Evolutionary conservation across 2,113 vertebrate species (phyloP).

Genomic region (Plecotus auritus): DNA sequence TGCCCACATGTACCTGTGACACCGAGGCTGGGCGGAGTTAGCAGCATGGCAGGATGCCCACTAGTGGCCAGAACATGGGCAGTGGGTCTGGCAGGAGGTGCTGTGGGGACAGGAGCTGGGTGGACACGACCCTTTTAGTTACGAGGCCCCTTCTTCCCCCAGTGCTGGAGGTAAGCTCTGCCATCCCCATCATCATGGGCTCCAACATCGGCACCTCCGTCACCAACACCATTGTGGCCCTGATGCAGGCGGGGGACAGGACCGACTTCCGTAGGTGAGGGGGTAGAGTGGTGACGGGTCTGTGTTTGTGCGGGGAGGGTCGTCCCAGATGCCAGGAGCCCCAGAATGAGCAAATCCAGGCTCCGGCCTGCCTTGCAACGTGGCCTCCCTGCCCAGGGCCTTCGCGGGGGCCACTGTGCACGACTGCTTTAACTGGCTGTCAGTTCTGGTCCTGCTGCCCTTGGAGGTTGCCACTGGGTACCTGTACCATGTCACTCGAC

Average conservation of each 20-base stretch:
- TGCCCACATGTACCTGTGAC: not conserved
- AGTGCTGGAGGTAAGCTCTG: slow-evolving; percentile 91
- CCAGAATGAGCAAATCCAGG: fast-evolving
- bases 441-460: slow-evolving; percentile 90
- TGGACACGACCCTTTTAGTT: not conserved
- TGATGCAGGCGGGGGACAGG: slow-evolving; percentile 94
- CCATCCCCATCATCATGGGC: slow-evolving; percentile 94
- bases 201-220: slow-evolving; percentile 94
- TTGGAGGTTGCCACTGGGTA: slow-evolving; percentile 87
- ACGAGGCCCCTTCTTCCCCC: not conserved
- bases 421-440: slow-evolving; percentile 96
- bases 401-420: slow-evolving; percentile 93
- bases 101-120: not conserved
- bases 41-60: slow-evolving; percentile 75
- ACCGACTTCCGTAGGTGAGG: slow-evolving; percentile 90
- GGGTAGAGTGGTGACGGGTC: not conserved
- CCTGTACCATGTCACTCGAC: slow-evolving; percentile 79
- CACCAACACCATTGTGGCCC: slow-evolving; percentile 94
- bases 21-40: not conserved
- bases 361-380: not conserved
- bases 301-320: not conserved
- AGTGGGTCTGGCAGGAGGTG: not conserved
- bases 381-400: slow-evolving; percentile 79
- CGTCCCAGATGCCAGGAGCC: not conserved
- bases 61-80: not conserved